Base-by-base conservation (phyloP, 2,888 invertebrate genomes). In the Latrodectus elegans region DNA sequence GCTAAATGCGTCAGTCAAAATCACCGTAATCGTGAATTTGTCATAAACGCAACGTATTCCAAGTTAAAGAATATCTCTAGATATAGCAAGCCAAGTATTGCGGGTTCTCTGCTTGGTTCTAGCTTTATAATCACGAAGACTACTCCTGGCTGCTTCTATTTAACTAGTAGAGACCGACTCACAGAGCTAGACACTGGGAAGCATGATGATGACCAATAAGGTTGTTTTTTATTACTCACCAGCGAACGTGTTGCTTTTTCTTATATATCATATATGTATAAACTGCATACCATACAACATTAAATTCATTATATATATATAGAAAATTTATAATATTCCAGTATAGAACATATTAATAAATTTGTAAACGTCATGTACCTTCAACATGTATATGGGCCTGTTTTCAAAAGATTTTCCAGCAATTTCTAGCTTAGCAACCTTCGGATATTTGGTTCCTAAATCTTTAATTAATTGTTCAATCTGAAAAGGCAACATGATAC, bases 371-470 rank as follows among this genome's bases (percentile, higher is more conserved):
- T 38, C 38, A 38, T 77, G 52, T 86, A 89, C 89, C 77, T 79
- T 84, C 11, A 89, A 51, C n/a, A 38, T 68, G 55, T 81, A 88
- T 12, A 89, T 89, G 15, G 84, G 84, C 15, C 88, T 76, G 15
- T 88, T 77, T 72, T 89, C 89, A 78, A 80, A 90, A 2, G 83
- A 79, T 70, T 81, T 55, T 55, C 89, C 88, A 70, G 81, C 65
- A 4, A 52, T 60, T 15, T 77, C 49, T 10, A 88, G 15, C 17
- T 74, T 85, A 3, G 70, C 81, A n/a, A 88, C 8, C 6, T 52
- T 64, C 1, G 88, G 74, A 73, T 84, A 77, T n/a, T 80, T 72
- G 1, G 15, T 73, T 4, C 76, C 64, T 8, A 88, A 64, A 10
- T 65, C 65, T 55, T 76, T 22, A 4, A 88, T 17, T 9, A 88